Evolutionary conservation across 2,797 vertebrate species (phyloP).

Genomic region (Artibeus lituratus): DNA sequence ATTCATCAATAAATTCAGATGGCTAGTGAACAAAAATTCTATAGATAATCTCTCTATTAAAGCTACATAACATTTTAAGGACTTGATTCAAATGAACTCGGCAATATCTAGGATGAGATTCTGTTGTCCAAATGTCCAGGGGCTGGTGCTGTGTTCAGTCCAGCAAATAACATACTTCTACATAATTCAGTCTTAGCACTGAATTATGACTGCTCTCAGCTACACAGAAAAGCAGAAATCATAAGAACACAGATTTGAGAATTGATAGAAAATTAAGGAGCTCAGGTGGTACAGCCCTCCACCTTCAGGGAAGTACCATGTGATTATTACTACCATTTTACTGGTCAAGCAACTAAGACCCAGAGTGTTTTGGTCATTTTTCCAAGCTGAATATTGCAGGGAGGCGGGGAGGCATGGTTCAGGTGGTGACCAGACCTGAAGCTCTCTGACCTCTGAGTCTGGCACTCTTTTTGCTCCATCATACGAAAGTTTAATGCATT

Average conservation of each 20-base stretch:
- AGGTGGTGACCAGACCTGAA: neutral
- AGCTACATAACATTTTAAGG: constrained; percentile 8
- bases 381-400: neutral
- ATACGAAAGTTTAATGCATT: constrained; percentile 11
- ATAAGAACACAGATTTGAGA: neutral
- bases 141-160: neutral
- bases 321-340: neutral
- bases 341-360: neutral
- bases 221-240: neutral
- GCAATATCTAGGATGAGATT: neutral
- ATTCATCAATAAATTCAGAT: neutral
- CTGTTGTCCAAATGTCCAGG: neutral
- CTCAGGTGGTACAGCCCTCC: neutral
- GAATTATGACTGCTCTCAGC: neutral
- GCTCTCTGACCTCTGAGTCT: neutral
- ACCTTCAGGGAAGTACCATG: neutral
- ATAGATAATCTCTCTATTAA: neutral
- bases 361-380: neutral
- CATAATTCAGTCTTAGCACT: neutral
- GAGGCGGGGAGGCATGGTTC: neutral
- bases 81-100: neutral
- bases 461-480: neutral
- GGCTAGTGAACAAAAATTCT: neutral
- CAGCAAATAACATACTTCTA: neutral
- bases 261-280: neutral